Base-by-base conservation (phyloP, 2,797 vertebrate genomes). In the Cichlasoma orientale region DNA sequence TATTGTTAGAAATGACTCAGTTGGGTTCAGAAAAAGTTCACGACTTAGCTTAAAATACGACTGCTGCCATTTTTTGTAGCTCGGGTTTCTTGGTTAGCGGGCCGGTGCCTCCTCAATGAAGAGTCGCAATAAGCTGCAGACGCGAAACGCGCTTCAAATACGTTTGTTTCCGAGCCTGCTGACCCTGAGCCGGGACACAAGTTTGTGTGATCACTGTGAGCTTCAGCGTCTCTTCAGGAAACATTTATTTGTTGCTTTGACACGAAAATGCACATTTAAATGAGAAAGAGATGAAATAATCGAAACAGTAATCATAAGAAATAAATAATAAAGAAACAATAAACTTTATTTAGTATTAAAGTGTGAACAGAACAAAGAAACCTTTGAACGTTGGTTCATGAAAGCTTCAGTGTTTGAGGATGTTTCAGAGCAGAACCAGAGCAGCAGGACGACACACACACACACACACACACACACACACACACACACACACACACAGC, bases 51-150 rank as follows among this genome's bases (percentile, higher is more conserved):
- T 58, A 0, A 58, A 36, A 13, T 58, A 13, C 2, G 33, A 19
- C 31, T 7, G 10, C 56, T 36, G 19, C 19, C 19, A 21, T 21
- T 36, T 58, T 58, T 31, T 0, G 7, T 13, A 0, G 29, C 5
- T 58, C n/a, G 7, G 0, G n/a, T 58, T 58, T 58, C 31, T 36
- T 21, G 19, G 0, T 58, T 31, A 3, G 8, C 33, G 3, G 33
- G 33, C 33, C 7, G 33, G 33, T 36, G 1, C 8, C 33, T 36
- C 33, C 33, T 36, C 33, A 36, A 7, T 3, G 33, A 36, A 10
- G 33, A 36, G 33, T 36, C 33, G 10, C 33, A 11, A 7, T 33
- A 33, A 33, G 31, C 31, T 33, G 31, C 31, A 33, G 31, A 33
- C 31, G 2, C 3, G 36, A 38, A 10, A 38, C 10, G 4, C 29